These are phyloP conservation scores for Parazoanthus darwini DNA, from an alignment of 92 coral and sea anemone genomes.

Conservation along the genomic window DNA sequence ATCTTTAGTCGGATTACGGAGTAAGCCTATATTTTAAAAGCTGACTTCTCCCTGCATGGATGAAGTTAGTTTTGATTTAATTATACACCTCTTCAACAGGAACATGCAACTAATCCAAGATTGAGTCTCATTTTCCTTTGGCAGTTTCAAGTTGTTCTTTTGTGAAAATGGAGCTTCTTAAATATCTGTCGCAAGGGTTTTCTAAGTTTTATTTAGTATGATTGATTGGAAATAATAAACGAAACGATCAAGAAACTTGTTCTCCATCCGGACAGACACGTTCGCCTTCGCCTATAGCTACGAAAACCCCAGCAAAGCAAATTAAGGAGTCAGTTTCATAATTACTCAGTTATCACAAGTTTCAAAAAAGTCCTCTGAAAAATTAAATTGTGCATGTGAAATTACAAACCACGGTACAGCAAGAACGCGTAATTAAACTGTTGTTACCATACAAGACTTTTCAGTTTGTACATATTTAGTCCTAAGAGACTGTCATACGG, in stretches of 20 bases:
- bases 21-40: too few relatives aligned
- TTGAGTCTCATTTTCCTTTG: background rate
- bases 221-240: background rate
- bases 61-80: background rate
- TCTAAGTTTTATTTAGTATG: background rate
- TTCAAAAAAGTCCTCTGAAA: background rate
- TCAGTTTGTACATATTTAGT: background rate
- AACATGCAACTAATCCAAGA: background rate
- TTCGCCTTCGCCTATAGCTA: background rate
- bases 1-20: slow-evolving; percentile 3
- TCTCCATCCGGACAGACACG: background rate
- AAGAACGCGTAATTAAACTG: background rate
- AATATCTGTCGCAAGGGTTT: background rate
- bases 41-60: background rate
- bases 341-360: too few relatives aligned
- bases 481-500: background rate
- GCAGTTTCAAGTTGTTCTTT: background rate
- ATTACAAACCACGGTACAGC: background rate
- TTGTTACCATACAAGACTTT: too few relatives aligned
- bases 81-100: too few relatives aligned
- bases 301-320: background rate
- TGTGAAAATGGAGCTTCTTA: background rate
- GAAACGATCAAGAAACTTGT: background rate
- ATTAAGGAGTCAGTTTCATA: background rate
- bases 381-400: background rate